phyloP scores from a whole-genome alignment of 2,113 vertebrate species.

The Platycercus adscitus region DNA sequence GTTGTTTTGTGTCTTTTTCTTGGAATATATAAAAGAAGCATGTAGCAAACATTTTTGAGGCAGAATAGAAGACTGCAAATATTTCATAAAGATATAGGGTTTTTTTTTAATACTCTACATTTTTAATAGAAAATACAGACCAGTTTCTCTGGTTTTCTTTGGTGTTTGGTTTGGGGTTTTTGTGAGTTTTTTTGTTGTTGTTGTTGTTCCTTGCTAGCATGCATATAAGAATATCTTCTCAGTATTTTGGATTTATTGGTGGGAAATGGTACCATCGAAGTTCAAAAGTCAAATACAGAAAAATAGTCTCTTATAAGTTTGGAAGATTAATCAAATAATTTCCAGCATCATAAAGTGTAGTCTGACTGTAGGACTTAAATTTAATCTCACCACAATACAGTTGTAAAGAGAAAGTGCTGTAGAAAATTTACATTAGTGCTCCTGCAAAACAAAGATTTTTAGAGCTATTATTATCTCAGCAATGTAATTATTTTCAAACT shows the following conservation, averaged over 20 bases:
- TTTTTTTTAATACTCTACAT: not conserved
- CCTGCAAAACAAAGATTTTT: not conserved
- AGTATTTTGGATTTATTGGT: not conserved
- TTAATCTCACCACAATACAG: not conserved
- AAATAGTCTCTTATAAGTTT: not conserved
- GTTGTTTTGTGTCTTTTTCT: not conserved
- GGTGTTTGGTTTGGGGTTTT: not conserved
- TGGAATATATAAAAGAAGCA: not conserved
- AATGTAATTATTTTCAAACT: not conserved
- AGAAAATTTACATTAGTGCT: not conserved
- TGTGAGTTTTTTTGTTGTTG: accelerated
- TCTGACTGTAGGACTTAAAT: not conserved
- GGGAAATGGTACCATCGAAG: not conserved
- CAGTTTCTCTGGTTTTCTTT: not conserved
- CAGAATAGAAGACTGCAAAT: not conserved
- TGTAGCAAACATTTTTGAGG: not conserved
- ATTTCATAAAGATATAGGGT: not conserved
- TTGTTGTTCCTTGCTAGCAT: not conserved
- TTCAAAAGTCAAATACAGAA: not conserved
- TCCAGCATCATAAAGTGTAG: not conserved
- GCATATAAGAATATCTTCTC: not conserved
- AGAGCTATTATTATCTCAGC: not conserved
- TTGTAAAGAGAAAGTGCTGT: not conserved
- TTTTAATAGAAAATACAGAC: not conserved
- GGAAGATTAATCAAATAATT: not conserved